Percentiles rank a stretch among this genome's conserved stretches.
Evolutionary conservation across 2,888 invertebrate species (phyloP).

Genomic region (Drosophila lacicola): DNA sequence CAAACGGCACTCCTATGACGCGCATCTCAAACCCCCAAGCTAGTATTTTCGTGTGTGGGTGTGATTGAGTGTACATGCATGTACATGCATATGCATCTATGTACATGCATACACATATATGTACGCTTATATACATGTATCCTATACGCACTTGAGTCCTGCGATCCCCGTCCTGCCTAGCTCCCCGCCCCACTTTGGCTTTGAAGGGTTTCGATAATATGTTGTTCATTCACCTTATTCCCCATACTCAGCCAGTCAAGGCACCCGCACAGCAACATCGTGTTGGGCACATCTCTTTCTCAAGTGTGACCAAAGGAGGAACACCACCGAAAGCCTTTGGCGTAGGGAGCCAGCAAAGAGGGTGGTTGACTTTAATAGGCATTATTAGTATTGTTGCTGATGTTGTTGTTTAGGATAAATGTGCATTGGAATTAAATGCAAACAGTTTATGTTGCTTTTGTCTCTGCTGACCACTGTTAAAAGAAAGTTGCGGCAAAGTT

Average conservation of each 20-base stretch:
- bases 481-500: conserved; percentile 3
- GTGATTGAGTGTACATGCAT: neutral
- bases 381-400: conserved; percentile 14
- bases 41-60: conserved; percentile 1
- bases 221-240: conserved; percentile 75
- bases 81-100: conserved; percentile 3
- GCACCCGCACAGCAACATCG: conserved; percentile 42
- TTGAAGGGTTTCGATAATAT: conserved; percentile 68
- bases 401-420: conserved; percentile 8
- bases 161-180: conserved; percentile 20
- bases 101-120: conserved; percentile 7
- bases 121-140: conserved; percentile 21
- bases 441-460: conserved; percentile 2
- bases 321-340: conserved; percentile 14
- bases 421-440: conserved; percentile 2
- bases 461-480: conserved; percentile 1
- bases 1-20: neutral
- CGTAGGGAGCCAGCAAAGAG: neutral
- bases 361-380: conserved; percentile 37
- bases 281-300: conserved; percentile 63
- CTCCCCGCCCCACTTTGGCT: conserved; percentile 25
- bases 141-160: conserved; percentile 40
- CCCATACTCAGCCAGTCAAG: conserved; percentile 24
- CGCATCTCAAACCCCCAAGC: neutral
- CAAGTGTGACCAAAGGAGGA: conserved; percentile 41